Evolutionary conservation across 2,888 invertebrate species (phyloP), one percentile per base, ranked within the genome.

Genomic region (Leucophora obtusa): DNA sequence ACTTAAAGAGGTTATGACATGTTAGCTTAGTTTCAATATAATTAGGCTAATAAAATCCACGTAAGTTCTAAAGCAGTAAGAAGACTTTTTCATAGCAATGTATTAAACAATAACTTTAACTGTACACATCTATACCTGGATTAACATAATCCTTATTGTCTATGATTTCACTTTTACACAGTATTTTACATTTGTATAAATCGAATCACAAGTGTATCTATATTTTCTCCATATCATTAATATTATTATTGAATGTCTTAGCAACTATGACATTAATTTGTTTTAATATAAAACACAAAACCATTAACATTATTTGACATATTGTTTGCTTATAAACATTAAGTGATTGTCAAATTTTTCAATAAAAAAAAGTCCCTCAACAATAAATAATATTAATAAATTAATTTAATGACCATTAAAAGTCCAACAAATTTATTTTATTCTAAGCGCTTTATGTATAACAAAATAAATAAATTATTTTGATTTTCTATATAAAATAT

Each of bases 391-490:
- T 47, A 59, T 18, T 59, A 59, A 59, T 59, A 43, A 47, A 18
- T 17, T 33, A 15, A 43, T 68, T 68, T 50, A 21, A 15, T 60
- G 59, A 18, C 35, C 35, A 59, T 38, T 59, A 35, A 47, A 58
- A 56, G 15, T n/a, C 43, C 14, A 43, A 43, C 11, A 43, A 43
- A 43, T 47, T 47, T 47, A 47, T 47, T 47, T 2, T n/a, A 47
- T 47, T 47, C 43, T 47, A 47, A 47, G n/a, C 11, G n/a, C 4
- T 47, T 47, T 47, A 28, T 28, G 7, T 47, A 47, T 47, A 14
- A n/a, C n/a, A n/a, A 47, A 47, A n/a, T 47, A n/a, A 1, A 47
- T 47, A n/a, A 47, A 47, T 47, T n/a, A 47, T 47, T 47, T 47
- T 3, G 2, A 3, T 2, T 5, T 24, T n/a, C n/a, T n/a, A n/a